These are phyloP conservation scores for Lepidochrysops patricia DNA, from an alignment of 2,888 invertebrate genomes.

Conservation along the genomic window DNA sequence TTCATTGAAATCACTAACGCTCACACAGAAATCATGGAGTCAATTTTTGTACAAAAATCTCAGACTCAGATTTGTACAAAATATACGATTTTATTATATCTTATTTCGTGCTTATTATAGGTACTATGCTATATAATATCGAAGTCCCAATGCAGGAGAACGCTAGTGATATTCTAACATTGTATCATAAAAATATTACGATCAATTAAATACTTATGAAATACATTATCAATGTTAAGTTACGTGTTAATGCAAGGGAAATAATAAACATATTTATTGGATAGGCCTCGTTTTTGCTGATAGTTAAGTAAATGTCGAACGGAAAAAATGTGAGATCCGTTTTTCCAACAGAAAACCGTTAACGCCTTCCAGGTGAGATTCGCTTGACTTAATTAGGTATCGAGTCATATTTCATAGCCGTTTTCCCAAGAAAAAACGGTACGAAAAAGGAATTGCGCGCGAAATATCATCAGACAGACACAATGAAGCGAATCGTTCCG, in stretches of 20 bases:
- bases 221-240: not conserved
- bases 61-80: too few species aligned
- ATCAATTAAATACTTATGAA: not conserved
- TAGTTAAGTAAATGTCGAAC: not conserved
- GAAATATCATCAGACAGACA: slow-evolving; percentile 39
- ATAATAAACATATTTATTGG: not conserved
- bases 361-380: slow-evolving; percentile 24
- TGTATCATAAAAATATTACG: not conserved
- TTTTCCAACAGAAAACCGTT: slow-evolving; percentile 24
- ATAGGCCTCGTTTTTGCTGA: not conserved
- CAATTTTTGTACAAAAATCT: slow-evolving; percentile 22
- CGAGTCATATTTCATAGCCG: slow-evolving; percentile 27
- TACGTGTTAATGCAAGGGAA: not conserved
- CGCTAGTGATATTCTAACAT: not conserved
- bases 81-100: too few species aligned
- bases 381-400: slow-evolving; percentile 29
- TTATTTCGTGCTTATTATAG: too few species aligned
- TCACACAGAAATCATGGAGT: slow-evolving; percentile 43
- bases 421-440: slow-evolving; percentile 28
- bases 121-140: too few species aligned
- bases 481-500: slow-evolving; percentile 61
- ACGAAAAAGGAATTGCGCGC: slow-evolving; percentile 32
- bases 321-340: not conserved
- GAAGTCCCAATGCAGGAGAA: not conserved
- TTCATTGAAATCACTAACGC: slow-evolving; percentile 50